Evolutionary conservation across 2,113 vertebrate species (phyloP).

Genomic region (Muntiacus muntjak): DNA sequence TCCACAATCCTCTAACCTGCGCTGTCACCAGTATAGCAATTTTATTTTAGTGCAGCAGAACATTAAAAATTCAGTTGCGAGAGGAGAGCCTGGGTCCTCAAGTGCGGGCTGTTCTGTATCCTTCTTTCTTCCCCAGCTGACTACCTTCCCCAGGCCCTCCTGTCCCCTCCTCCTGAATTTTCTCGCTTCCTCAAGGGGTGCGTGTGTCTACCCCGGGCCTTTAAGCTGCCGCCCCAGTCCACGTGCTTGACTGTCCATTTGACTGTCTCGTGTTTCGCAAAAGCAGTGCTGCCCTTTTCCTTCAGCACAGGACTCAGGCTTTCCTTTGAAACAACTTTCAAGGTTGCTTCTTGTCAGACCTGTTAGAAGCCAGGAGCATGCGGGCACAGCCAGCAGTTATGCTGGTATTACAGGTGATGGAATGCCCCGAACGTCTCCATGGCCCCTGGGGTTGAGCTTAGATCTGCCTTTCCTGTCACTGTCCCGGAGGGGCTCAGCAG

Average conservation of each 20-base stretch:
- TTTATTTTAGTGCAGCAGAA: neutral
- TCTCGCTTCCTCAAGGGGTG: neutral
- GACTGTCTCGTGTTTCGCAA: neutral
- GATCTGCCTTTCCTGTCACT: neutral
- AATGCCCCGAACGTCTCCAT: neutral
- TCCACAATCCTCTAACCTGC: neutral
- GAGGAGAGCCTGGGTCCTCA: neutral
- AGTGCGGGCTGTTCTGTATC: accelerated
- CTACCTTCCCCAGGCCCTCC: accelerated
- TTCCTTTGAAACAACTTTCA: neutral
- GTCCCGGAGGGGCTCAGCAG: neutral
- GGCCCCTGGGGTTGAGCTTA: neutral
- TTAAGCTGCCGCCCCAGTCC: accelerated
- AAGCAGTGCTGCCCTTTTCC: neutral
- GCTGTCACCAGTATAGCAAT: accelerated
- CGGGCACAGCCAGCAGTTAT: neutral
- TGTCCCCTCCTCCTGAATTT: too few relatives aligned
- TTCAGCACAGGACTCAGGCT: neutral
- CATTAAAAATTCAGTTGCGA: neutral
- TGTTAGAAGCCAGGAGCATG: neutral
- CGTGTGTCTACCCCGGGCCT: neutral
- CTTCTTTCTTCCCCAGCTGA: neutral
- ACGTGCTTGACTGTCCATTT: accelerated
- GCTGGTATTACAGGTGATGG: accelerated
- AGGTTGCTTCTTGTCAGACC: too few relatives aligned